These are phyloP conservation scores for Bombus confusus DNA, from an alignment of 1,140 invertebrate species.

Conservation along the genomic window DNA sequence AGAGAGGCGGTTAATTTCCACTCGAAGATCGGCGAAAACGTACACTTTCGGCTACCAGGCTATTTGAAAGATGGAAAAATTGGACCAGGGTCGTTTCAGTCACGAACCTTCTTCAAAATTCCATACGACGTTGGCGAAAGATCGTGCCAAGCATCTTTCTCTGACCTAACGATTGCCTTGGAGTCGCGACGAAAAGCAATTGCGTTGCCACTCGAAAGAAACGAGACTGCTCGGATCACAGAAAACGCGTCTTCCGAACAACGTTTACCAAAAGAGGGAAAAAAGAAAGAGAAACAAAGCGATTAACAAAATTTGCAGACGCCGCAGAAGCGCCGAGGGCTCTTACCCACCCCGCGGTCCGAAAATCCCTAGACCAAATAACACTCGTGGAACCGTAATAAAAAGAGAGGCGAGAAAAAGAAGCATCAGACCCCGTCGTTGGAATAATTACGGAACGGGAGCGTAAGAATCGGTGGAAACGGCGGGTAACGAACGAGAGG, in stretches of 20 bases:
- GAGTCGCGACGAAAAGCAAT: not conserved
- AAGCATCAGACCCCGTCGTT: not conserved
- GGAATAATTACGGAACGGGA: constrained; percentile 21
- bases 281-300: not conserved
- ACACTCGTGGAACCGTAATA: not conserved
- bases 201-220: not conserved
- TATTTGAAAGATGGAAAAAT: too few species aligned
- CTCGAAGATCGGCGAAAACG: too few species aligned
- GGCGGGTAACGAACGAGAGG: not conserved
- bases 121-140: too few species aligned
- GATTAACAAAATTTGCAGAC: not conserved
- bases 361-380: not conserved
- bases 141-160: not conserved
- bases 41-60: too few species aligned
- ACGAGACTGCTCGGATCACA: not conserved
- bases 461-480: not conserved
- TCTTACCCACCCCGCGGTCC: not conserved
- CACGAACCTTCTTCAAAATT: too few species aligned
- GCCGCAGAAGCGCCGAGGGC: not conserved
- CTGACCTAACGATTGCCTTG: not conserved
- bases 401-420: not conserved
- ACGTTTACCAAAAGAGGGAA: not conserved
- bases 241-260: too few species aligned
- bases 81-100: too few species aligned
- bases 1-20: too few species aligned